Evolutionary conservation across 2,888 invertebrate species (phyloP), one percentile per base, ranked within the genome.

Genomic region (Idaea aversata): DNA sequence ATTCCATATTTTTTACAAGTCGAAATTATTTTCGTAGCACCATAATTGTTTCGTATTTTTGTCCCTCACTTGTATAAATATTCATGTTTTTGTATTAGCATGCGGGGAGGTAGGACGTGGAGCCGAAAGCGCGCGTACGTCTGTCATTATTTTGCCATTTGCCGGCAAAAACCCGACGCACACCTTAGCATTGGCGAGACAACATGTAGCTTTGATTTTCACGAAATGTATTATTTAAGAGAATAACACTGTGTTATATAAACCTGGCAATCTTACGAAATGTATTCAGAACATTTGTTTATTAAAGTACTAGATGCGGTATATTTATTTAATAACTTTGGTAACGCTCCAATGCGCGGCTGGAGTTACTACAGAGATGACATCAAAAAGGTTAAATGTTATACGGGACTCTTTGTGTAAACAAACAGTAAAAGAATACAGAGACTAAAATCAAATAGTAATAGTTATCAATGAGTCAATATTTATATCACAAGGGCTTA

Each of bases 71-170:
- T 84, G 79, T 86, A 91, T 92, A 91, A 91, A 92, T 92, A 92
- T 92, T 91, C 91, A 92, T 91, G 85, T 77, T 77, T 71, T 72
- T 72, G 80, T 88, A 90, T 91, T 91, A 88, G 88, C 87, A 88
- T 90, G 87, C 87, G 82, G 86, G 85, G 74, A 77, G 77, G 80
- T 73, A 78, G 79, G 77, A 79, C 84, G 79, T 47, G 47, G 80
- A 78, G 79, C 75, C 79, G 80, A 73, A 75, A 78, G 77, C 80
- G 81, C 72, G 79, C 81, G 83, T 80, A 81, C 85, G 86, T 79
- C 87, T 86, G 85, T 91, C 90, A 92, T 92, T 91, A 91, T 91
- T 85, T 90, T 83, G 84, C 83, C 84, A 91, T 92, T 91, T 92
- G 88, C 84, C 75, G 77, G 82, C 89, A 90, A 91, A 91, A 91